A percentile compares a stretch with the other conserved stretches of the same genome.
phyloP scores from a whole-genome alignment of 2,113 vertebrate genomes.

The Benitochromis conjunctus region DNA sequence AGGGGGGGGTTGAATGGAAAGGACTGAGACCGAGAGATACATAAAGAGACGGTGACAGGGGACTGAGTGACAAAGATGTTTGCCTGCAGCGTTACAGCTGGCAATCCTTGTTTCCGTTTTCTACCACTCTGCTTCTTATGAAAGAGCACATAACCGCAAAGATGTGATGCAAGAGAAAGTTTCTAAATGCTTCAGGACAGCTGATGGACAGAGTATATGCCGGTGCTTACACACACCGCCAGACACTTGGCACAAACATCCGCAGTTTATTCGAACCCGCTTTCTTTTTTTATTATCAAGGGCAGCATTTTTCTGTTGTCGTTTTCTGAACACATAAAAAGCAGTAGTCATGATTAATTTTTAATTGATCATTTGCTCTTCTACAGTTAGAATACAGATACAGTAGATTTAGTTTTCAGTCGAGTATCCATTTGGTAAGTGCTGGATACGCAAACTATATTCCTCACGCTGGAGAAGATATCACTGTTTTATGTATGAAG shows the following conservation, averaged over 20 bases:
- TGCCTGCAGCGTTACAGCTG: conserved; percentile 30
- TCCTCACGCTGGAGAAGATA: not conserved
- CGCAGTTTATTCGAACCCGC: not conserved
- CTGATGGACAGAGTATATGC: not conserved
- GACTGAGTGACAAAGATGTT: conserved; percentile 42
- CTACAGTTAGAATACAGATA: not conserved
- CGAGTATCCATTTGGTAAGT: not conserved
- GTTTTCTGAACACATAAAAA: not conserved
- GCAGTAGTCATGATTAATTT: not conserved
- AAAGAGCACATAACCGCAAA: conserved; percentile 22
- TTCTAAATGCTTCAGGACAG: not conserved
- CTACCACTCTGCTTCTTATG: conserved; percentile 14
- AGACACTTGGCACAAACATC: not conserved
- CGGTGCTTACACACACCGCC: not conserved
- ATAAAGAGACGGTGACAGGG: conserved; percentile 5
- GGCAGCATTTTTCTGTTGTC: not conserved
- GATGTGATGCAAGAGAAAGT: not conserved
- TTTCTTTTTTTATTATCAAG: not conserved
- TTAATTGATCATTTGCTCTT: not conserved
- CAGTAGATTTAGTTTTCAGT: not conserved
- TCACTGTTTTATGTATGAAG: not conserved
- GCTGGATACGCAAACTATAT: not conserved
- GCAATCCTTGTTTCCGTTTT: not conserved
- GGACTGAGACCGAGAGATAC: not conserved
- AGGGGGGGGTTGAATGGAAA: not conserved